Base-by-base conservation (phyloP, 2,888 invertebrate species). In the Catocala fraxini region DNA sequence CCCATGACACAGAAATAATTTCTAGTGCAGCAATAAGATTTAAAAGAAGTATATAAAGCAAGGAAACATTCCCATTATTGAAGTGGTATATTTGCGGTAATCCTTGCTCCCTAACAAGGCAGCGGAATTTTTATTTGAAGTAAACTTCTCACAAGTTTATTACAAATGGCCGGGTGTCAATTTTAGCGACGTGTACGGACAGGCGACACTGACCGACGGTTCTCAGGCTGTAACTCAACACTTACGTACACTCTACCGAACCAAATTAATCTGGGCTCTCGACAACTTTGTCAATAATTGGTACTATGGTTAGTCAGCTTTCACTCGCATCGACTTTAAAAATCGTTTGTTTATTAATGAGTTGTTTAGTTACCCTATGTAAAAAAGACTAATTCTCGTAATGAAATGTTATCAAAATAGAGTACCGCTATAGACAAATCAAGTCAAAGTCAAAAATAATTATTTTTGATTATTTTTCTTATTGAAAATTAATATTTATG, bases 221-320 rank as follows among this genome's bases (percentile, higher is more conserved):
- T 81, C 79, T 75, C 79, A 82, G 65, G 65, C 62, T 74, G 89
- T 85, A 89, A 89, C 75, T 65, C 71, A 65, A 88, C 65, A 84
- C 86, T 83, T 82, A 80, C 77, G 68, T 77, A 77, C 80, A 83
- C 76, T 80, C 71, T 67, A 73, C 68, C 71, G 77, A 75, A 71
- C 80, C 70, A 77, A 77, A 77, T 80, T 80, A 63, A 65, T 72
- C 65, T 72, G 70, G 53, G 67, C 68, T 65, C 66, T 63, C 54
- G 64, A 77, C 69, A 79, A 80, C 70, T 68, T 63, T 49, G 56
- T 12, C 48, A 41, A 13, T 1, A 51, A 53, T 43, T 6, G 34
- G 59, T 73, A 82, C 80, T 56, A 67, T 13, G 51, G 62, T 60
- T 68, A 73, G 63, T 75, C 77, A 77, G 71, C 56, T 59, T 41